A percentile compares a stretch with the other conserved stretches of the same genome.
Evolutionary conservation across 2,113 vertebrate genomes (phyloP).

Genomic region (Pachypanchax playfairii): DNA sequence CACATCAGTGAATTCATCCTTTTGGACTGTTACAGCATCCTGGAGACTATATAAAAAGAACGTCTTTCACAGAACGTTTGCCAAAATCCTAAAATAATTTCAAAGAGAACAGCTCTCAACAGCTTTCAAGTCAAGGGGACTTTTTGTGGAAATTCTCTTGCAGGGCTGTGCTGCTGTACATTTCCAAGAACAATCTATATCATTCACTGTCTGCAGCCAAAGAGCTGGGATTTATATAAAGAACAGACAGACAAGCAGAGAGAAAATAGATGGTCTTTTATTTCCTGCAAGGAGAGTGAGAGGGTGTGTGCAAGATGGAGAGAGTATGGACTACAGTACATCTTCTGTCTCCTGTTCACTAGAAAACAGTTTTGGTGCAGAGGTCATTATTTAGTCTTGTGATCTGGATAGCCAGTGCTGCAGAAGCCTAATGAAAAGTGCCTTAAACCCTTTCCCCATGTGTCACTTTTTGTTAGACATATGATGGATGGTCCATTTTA

Average conservation of each 20-base stretch:
- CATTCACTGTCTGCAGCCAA: conserved; percentile 66
- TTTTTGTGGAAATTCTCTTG: conserved; percentile 55
- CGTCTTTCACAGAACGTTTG: conserved; percentile 29
- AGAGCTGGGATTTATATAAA: conserved; percentile 66
- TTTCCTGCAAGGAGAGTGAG: conserved; percentile 51
- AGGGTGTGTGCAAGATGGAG: conserved; percentile 29
- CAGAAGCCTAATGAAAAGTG: conserved; percentile 75
- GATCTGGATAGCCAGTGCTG: conserved; percentile 67
- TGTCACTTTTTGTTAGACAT: conserved; percentile 73
- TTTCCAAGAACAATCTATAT: conserved; percentile 70
- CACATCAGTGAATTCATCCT: conserved; percentile 44
- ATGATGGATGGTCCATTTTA: conserved; percentile 82
- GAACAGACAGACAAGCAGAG: conserved; percentile 54
- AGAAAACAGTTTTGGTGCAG: conserved; percentile 63
- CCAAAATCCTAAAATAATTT: conserved; percentile 44
- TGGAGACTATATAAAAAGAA: conserved; percentile 16
- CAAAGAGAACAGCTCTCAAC: conserved; percentile 40
- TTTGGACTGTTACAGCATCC: conserved; percentile 3
- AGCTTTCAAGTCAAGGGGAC: conserved; percentile 60
- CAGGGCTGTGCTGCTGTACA: conserved; percentile 45
- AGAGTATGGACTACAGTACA: conserved; percentile 55
- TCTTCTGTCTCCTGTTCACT: conserved; percentile 52
- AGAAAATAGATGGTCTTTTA: conserved; percentile 71
- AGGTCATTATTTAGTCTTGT: conserved; percentile 74
- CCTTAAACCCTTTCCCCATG: conserved; percentile 62